Percentiles rank a stretch among this genome's conserved stretches.
These are phyloP conservation scores for Tragulus kanchil DNA, from an alignment of 2,113 vertebrate genomes.

Conservation along the genomic window DNA sequence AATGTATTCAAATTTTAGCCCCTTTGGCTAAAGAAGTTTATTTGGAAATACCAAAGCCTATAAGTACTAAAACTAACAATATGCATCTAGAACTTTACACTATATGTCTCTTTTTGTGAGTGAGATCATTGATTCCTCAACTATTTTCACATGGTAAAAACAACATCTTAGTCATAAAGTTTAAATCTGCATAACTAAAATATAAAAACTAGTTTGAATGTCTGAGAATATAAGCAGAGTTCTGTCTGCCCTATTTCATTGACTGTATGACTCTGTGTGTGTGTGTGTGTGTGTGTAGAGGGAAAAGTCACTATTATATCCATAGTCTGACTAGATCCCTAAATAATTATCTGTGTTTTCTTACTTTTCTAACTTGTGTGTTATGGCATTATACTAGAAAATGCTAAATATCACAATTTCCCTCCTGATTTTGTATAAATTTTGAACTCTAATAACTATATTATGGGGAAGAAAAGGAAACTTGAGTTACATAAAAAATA, in stretches of 20 bases:
- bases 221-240: neutral
- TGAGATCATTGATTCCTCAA: neutral
- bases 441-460: neutral
- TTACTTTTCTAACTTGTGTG: neutral
- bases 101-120: neutral
- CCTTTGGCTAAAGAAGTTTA: neutral
- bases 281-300: no score
- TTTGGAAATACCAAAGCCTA: neutral
- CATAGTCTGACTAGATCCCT: neutral
- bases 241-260: neutral
- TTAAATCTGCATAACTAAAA: neutral
- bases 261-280: neutral
- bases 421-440: fast-evolving
- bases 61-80: neutral
- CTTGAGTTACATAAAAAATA: neutral
- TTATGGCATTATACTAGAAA: neutral
- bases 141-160: neutral
- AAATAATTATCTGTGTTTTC: neutral
- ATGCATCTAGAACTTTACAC: neutral
- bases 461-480: neutral
- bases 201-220: neutral
- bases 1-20: neutral
- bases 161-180: neutral
- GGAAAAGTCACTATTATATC: neutral
- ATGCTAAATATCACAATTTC: neutral